A percentile compares a stretch with the other conserved stretches of the same genome.
Evolutionary conservation across 2,113 vertebrate genomes (phyloP).

Genomic region (Cyanocitta stelleri): DNA sequence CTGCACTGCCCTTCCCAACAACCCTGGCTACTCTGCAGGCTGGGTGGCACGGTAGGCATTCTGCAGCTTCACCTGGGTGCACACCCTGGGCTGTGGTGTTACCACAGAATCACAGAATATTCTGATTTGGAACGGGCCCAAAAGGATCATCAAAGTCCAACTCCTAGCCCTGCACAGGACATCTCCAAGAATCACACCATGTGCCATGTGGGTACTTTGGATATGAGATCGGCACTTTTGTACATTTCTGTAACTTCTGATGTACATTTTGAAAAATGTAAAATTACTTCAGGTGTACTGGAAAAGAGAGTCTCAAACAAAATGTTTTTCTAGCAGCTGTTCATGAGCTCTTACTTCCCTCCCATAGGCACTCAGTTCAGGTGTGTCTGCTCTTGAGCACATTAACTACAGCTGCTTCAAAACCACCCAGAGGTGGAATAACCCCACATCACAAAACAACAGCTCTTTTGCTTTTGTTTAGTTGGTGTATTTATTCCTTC

Average conservation of each 20-base stretch:
- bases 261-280: neutral
- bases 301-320: neutral
- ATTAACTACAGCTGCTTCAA: neutral
- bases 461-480: neutral
- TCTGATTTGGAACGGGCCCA: neutral
- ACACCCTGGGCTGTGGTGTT: too few species aligned
- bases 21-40: neutral
- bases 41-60: accelerated
- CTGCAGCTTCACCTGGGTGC: neutral
- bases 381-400: neutral
- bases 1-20: neutral
- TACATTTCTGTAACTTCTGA: neutral
- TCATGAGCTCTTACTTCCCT: neutral
- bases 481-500: neutral
- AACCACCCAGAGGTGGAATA: neutral
- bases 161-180: neutral
- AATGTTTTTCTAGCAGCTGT: neutral
- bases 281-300: neutral
- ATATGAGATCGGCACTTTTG: accelerated
- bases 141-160: neutral
- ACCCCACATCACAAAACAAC: neutral
- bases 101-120: neutral
- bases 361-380: neutral
- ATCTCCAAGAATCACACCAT: neutral
- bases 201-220: neutral